Evolutionary conservation across 2,888 invertebrate species (phyloP).

Genomic region (Lycocerus yunnanus): DNA sequence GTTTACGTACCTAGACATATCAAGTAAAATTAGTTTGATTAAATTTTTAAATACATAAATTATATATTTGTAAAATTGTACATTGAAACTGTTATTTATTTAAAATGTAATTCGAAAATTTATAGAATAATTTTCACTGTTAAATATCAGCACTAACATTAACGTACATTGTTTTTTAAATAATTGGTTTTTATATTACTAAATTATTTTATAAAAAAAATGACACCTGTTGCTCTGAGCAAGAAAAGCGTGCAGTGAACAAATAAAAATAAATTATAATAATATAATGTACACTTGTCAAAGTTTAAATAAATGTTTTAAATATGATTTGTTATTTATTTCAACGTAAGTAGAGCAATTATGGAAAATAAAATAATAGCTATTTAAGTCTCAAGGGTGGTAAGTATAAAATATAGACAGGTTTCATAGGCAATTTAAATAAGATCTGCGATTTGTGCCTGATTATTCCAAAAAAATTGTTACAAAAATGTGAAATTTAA

Average conservation of each 20-base stretch:
- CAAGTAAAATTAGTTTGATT: neutral
- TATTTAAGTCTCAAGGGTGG: neutral
- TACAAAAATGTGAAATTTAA: too few relatives aligned
- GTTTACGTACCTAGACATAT: neutral
- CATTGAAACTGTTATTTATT: neutral
- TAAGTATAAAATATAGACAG: too few relatives aligned
- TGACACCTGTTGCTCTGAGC: neutral
- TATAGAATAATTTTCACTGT: constrained; percentile 21
- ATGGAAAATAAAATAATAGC: too few relatives aligned
- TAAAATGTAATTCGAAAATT: neutral
- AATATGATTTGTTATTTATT: neutral
- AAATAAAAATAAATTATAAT: neutral
- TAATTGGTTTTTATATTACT: neutral
- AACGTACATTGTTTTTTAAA: neutral
- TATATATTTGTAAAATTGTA: neutral
- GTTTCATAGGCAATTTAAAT: too few relatives aligned
- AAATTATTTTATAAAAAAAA: neutral
- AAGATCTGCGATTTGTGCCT: too few relatives aligned
- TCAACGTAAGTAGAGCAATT: too few relatives aligned
- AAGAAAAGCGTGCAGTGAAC: neutral
- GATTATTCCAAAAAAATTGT: too few relatives aligned
- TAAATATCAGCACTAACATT: constrained; percentile 15
- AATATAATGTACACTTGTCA: constrained; percentile 1
- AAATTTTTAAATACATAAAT: neutral
- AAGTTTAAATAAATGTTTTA: constrained; percentile 4